These are phyloP conservation scores for Astyanax mexicanus DNA, from an alignment of 2,797 vertebrate genomes.

Conservation along the genomic window DNA sequence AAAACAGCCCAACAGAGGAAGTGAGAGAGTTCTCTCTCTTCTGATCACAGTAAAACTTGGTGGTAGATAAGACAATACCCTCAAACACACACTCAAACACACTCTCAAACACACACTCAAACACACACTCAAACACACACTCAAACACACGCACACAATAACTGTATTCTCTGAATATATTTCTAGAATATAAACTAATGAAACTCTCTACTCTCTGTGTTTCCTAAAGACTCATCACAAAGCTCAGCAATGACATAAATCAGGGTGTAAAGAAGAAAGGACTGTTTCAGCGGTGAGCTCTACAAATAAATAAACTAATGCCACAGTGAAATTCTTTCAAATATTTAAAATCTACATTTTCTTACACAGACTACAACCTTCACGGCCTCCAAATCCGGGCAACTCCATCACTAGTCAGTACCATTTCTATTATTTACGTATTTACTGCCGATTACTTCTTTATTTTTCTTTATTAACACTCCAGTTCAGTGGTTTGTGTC, in stretches of 20 bases:
- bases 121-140: too few relatives aligned
- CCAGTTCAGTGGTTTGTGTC: background rate
- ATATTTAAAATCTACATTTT: background rate
- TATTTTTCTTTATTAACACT: background rate
- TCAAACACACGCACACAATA: too few relatives aligned
- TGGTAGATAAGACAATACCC: background rate
- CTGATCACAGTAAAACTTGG: background rate
- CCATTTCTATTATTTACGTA: background rate
- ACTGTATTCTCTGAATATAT: background rate
- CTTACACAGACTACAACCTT: constrained; percentile 51
- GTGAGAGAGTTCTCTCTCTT: background rate
- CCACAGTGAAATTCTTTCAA: background rate
- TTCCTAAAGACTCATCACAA: constrained; percentile 83
- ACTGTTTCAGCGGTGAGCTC: constrained; percentile 58
- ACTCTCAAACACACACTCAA: too few relatives aligned
- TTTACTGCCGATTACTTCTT: background rate
- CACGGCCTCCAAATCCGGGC: constrained; percentile 68
- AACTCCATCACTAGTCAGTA: constrained; percentile 11
- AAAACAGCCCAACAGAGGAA: background rate
- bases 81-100: too few relatives aligned
- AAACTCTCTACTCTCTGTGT: background rate
- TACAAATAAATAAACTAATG: background rate
- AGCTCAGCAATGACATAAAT: constrained; percentile 69
- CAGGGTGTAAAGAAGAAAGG: constrained; percentile 42
- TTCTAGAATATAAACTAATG: background rate